Conservation (phyloP, 30 jellyfish, hydroid and myxozoan genomes). For the Phacellophora camtschatica region DNA sequence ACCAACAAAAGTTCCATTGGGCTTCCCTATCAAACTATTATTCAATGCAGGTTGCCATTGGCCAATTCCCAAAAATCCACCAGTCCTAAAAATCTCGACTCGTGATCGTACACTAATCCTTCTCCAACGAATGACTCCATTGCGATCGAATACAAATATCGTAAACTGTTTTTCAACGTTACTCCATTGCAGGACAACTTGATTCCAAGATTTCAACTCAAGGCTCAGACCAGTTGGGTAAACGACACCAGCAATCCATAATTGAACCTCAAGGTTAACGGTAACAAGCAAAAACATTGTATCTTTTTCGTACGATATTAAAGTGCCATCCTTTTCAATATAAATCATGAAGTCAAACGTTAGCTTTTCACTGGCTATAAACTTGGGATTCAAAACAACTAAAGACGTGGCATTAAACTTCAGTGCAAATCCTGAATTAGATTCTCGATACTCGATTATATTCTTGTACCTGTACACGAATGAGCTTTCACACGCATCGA, state of each 20-base stretch:
- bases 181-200: slow-evolving; percentile 44
- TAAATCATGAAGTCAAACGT: slow-evolving; percentile 42
- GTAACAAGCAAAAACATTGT: slow-evolving; percentile 31
- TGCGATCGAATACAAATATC: slow-evolving; percentile 24
- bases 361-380: neutral
- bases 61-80: slow-evolving; percentile 49
- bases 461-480: slow-evolving; percentile 22
- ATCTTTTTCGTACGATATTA: slow-evolving; percentile 41
- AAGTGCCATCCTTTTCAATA: slow-evolving; percentile 34
- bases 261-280: neutral
- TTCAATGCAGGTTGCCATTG: slow-evolving; percentile 70
- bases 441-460: slow-evolving; percentile 44
- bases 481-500: slow-evolving; percentile 27
- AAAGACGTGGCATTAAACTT: slow-evolving; percentile 44
- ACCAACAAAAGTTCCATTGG: slow-evolving; percentile 40
- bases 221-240: neutral
- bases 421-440: slow-evolving; percentile 52
- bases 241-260: slow-evolving; percentile 22
- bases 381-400: slow-evolving; percentile 23
- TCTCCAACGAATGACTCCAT: slow-evolving; percentile 20
- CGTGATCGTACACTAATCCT: neutral
- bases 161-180: neutral
- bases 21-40: neutral
- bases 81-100: slow-evolving; percentile 7
- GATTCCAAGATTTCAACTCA: slow-evolving; percentile 42